These are phyloP conservation scores for Carcina quercana DNA, from an alignment of 2,888 invertebrate genomes.

Conservation along the genomic window DNA sequence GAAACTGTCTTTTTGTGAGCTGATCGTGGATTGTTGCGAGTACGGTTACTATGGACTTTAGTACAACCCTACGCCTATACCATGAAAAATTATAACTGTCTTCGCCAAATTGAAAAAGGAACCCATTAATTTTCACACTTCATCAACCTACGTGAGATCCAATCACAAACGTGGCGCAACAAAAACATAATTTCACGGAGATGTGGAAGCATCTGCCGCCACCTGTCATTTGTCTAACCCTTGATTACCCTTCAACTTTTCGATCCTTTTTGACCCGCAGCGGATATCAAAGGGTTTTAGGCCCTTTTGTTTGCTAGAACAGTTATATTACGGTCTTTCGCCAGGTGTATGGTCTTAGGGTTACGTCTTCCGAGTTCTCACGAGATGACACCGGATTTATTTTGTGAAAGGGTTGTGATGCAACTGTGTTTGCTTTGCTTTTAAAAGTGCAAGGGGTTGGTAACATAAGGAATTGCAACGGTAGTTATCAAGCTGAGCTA, in stretches of 20 bases:
- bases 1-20: no score
- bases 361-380: slow-evolving; percentile 57
- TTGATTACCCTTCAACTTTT: slow-evolving; percentile 44
- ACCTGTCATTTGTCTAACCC: slow-evolving; percentile 55
- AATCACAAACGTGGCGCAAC: slow-evolving; percentile 31
- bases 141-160: slow-evolving; percentile 53
- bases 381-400: slow-evolving; percentile 45
- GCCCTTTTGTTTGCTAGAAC: slow-evolving; percentile 43
- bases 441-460: no score
- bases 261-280: slow-evolving; percentile 38
- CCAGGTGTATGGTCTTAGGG: slow-evolving; percentile 47
- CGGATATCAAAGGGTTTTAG: slow-evolving; percentile 56
- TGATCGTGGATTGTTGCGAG: no score
- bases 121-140: slow-evolving; percentile 64
- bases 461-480: no score
- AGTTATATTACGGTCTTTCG: slow-evolving; percentile 56
- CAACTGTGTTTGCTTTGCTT: slow-evolving; percentile 37
- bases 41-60: no score
- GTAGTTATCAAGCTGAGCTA: no score
- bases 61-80: no score
- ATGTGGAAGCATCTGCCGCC: slow-evolving; percentile 65
- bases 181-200: slow-evolving; percentile 66
- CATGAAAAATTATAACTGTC: no score
- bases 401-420: slow-evolving; percentile 30
- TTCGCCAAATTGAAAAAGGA: slow-evolving; percentile 33